Evolutionary conservation across 2,797 vertebrate genomes (phyloP).

Genomic region (Siniperca scherzeri): DNA sequence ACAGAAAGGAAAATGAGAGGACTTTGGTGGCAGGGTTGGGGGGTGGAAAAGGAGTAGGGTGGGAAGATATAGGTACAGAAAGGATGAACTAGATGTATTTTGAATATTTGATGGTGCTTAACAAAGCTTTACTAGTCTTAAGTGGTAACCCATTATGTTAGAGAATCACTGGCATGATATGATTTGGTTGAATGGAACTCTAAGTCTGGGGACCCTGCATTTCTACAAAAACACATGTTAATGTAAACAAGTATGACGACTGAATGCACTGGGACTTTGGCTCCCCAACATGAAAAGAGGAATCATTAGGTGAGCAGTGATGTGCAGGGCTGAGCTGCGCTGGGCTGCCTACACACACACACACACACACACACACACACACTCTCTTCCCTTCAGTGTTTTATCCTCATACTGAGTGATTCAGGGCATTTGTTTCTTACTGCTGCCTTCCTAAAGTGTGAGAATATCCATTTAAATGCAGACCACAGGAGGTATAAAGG

Average conservation of each 20-base stretch:
- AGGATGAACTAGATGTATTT: constrained; percentile 33
- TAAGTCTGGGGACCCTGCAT: neutral
- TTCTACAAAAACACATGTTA: constrained; percentile 35
- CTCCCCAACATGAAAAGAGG: constrained; percentile 23
- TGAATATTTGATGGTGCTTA: constrained; percentile 65
- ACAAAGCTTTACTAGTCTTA: constrained; percentile 54
- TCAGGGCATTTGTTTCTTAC: constrained; percentile 47
- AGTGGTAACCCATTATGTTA: constrained; percentile 41
- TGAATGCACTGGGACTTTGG: constrained; percentile 48
- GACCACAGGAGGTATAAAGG: constrained; percentile 34
- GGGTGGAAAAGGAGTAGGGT: neutral
- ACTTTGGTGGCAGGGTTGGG: neutral
- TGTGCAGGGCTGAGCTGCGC: constrained; percentile 16
- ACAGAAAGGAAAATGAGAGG: constrained; percentile 22
- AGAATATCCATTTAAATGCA: constrained; percentile 54
- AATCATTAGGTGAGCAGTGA: constrained; percentile 44
- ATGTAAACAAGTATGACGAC: constrained; percentile 58
- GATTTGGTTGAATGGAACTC: constrained; percentile 31
- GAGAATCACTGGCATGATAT: constrained; percentile 41
- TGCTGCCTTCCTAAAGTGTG: constrained; percentile 44
- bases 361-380: neutral
- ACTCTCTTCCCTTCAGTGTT: constrained; percentile 10
- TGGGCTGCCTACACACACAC: constrained; percentile 12
- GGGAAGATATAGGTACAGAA: constrained; percentile 21
- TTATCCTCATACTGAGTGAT: constrained; percentile 46